Evolutionary conservation across 2,888 invertebrate species (phyloP), one percentile per base, ranked within the genome.

Genomic region (Amphipoea oculea): DNA sequence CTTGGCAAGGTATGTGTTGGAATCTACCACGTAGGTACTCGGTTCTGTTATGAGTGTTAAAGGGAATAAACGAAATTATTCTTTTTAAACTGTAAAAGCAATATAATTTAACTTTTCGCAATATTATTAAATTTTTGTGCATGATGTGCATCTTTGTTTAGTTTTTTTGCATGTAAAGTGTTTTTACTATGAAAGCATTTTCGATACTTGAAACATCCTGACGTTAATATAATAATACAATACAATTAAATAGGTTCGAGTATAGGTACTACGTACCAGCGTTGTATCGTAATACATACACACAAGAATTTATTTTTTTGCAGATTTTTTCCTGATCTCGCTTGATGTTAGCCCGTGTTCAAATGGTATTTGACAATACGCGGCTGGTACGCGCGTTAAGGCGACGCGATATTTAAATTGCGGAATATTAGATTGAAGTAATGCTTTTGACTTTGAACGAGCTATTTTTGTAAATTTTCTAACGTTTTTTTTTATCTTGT

Each of bases 391-490:
- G 89, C 80, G 92, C 92, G 93, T 94, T 94, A 94, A 94, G 91
- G 94, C 91, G 92, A 93, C 91, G 92, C 90, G 90, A 94, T 95
- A 96, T 96, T 96, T 95, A 95, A 95, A 95, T 95, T 88, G 91
- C 90, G 90, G 92, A 92, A 94, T 95, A 95, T 95, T 94, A 95
- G 93, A 95, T 95, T 92, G 91, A 91, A 79, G 85, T 86, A 91
- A 92, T 93, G 78, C 81, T 84, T 84, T 86, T 84, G 81, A 71
- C 81, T 81, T 78, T 74, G 74, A 74, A 81, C 73, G 69, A 76
- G 83, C 67, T 75, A 81, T 81, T 86, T 83, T 84, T 76, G 74
- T 80, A 62, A 75, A 73, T 69, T 51, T 63, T 67, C 17, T 40
- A 51, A 29, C 29, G 4, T 75, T 78, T 75, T 48, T 48, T 80